Conservation (phyloP, 2,797 vertebrate species). For the Poeciliopsis gracilis region DNA sequence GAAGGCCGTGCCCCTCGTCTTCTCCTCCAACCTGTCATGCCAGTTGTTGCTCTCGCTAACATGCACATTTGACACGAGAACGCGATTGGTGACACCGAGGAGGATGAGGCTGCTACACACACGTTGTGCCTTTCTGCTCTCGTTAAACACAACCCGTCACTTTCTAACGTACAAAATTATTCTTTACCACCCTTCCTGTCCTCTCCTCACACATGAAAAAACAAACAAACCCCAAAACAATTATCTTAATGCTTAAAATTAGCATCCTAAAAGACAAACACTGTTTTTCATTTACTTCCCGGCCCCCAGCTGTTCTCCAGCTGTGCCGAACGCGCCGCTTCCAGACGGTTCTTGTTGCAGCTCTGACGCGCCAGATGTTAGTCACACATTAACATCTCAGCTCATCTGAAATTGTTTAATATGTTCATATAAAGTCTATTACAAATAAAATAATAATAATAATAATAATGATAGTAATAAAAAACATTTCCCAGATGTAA, state of each 20-base stretch:
- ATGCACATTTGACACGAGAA: constrained; percentile 56
- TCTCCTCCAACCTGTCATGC: constrained; percentile 70
- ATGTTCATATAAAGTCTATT: constrained; percentile 1
- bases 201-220: background rate
- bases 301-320: constrained; percentile 22
- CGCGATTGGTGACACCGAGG: constrained; percentile 45
- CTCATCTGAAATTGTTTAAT: constrained; percentile 10
- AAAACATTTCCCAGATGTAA: background rate
- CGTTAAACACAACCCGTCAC: background rate
- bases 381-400: constrained; percentile 11
- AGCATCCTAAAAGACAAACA: background rate
- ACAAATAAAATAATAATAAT: background rate
- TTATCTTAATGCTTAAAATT: background rate
- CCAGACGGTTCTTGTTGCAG: background rate
- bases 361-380: constrained; percentile 14
- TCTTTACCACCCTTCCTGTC: background rate
- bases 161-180: background rate
- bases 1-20: constrained; percentile 53
- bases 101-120: constrained; percentile 7
- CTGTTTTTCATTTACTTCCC: background rate
- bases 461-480: too few species aligned
- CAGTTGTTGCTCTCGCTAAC: constrained; percentile 77
- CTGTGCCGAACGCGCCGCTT: constrained; percentile 1
- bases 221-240: background rate
- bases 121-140: constrained; percentile 18